Evolutionary conservation across 2,888 invertebrate genomes (phyloP).

Genomic region (Calephelis perditalis): DNA sequence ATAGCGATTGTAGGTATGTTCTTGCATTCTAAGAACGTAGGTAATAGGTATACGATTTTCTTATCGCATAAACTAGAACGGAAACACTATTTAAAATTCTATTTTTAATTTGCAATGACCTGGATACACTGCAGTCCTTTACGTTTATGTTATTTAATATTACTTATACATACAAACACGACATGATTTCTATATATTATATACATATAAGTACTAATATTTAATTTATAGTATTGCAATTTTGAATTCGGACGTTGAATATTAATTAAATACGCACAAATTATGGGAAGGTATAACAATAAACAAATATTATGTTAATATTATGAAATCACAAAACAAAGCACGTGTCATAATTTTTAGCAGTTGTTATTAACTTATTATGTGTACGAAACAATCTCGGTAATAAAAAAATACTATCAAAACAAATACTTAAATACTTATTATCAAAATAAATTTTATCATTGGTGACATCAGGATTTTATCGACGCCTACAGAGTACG

Average conservation of each 20-base stretch:
- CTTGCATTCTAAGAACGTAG: conserved; percentile 3
- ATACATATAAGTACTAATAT: background rate
- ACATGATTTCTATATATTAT: background rate
- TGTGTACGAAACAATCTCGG: no score
- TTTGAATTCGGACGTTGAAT: no score
- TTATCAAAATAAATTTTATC: no score
- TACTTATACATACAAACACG: background rate
- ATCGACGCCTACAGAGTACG: background rate
- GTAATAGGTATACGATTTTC: background rate
- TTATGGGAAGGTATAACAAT: no score
- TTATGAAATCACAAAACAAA: no score
- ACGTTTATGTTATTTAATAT: background rate
- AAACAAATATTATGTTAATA: no score
- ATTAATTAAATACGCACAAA: no score
- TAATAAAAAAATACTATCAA: no score
- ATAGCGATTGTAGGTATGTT: conserved; percentile 10
- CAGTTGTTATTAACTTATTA: no score
- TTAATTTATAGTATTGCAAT: no score
- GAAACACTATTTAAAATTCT: conserved; percentile 4
- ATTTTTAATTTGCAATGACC: conserved; percentile 11
- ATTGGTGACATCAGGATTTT: background rate
- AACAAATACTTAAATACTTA: no score
- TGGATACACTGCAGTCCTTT: conserved; percentile 6
- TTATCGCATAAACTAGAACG: conserved; percentile 11
- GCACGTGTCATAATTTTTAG: no score